A percentile compares a stretch with the other conserved stretches of the same genome.
Conservation (phyloP, 2,888 invertebrate genomes). For the Agapostemon virescens region DNA sequence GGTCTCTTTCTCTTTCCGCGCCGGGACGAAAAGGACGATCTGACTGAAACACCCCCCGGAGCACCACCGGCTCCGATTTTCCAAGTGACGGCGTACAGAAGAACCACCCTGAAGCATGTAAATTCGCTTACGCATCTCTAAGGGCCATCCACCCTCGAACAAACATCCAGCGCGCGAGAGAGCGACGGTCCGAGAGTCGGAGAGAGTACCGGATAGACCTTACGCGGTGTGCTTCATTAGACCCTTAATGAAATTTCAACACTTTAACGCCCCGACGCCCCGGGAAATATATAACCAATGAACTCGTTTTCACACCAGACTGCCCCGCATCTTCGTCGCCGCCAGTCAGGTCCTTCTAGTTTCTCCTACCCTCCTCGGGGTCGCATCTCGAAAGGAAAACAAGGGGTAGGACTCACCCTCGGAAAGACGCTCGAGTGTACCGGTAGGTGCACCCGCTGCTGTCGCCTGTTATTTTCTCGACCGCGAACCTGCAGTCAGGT, state of each 20-base stretch:
- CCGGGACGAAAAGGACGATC: constrained; percentile 58
- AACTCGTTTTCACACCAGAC: constrained; percentile 77
- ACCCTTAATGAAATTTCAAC: constrained; percentile 74
- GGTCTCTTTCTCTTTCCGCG: constrained; percentile 47
- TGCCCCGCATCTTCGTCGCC: constrained; percentile 70
- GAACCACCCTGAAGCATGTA: constrained; percentile 70
- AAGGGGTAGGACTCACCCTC: constrained; percentile 62
- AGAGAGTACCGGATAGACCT: constrained; percentile 66
- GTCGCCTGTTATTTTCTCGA: constrained; percentile 29
- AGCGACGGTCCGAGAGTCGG: constrained; percentile 40
- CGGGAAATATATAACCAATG: constrained; percentile 75
- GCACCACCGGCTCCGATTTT: constrained; percentile 58
- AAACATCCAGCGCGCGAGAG: constrained; percentile 66
- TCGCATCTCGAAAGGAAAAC: constrained; percentile 64
- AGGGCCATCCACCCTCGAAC: constrained; percentile 71
- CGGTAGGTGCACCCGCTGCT: constrained; percentile 13
- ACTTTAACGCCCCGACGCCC: constrained; percentile 75
- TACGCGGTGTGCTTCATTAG: constrained; percentile 74
- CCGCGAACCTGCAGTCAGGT: constrained; percentile 61
- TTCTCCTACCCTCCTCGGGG: constrained; percentile 58
- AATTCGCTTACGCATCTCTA: constrained; percentile 70
- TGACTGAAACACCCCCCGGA: constrained; percentile 64
- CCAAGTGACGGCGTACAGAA: constrained; percentile 65
- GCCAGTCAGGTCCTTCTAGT: constrained; percentile 62
- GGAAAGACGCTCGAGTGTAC: constrained; percentile 51